These are phyloP conservation scores for Epistrophella euchroma DNA, from an alignment of 2,888 invertebrate species.

Conservation along the genomic window DNA sequence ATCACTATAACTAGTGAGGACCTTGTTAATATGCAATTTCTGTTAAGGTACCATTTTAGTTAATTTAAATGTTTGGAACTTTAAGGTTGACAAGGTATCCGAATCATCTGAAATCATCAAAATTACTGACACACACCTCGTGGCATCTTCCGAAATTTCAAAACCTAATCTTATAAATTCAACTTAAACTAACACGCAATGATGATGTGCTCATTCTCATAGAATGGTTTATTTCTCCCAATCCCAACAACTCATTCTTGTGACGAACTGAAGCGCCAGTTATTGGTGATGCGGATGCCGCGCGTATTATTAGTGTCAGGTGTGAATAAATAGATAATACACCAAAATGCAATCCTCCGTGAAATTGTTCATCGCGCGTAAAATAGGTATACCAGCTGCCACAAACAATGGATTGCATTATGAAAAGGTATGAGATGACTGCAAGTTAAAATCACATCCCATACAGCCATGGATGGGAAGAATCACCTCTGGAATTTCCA, in stretches of 20 bases:
- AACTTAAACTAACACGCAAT: not conserved
- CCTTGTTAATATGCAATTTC: too few species aligned
- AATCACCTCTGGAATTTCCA: conserved; percentile 59
- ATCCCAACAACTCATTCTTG: not conserved
- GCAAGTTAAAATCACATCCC: conserved; percentile 22
- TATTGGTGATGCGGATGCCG: not conserved
- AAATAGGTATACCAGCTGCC: not conserved
- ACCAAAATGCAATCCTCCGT: conserved; percentile 53
- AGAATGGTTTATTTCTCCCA: not conserved
- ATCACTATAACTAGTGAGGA: too few species aligned
- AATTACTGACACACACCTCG: too few species aligned
- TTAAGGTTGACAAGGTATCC: too few species aligned
- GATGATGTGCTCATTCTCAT: conserved; percentile 38
- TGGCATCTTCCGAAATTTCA: too few species aligned
- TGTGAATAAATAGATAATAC: conserved; percentile 65
- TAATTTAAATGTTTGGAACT: too few species aligned
- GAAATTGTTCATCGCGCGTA: conserved; percentile 60
- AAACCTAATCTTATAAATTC: too few species aligned
- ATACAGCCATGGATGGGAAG: conserved; percentile 52
- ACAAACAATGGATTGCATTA: conserved; percentile 63
- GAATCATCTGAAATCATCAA: too few species aligned
- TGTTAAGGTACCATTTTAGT: too few species aligned
- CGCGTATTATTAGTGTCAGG: conserved; percentile 67
- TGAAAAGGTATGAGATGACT: conserved; percentile 31
- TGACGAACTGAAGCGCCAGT: conserved; percentile 10